phyloP scores from a whole-genome alignment of 2,888 invertebrate species.

The Sphaerophoria rueppellii region DNA sequence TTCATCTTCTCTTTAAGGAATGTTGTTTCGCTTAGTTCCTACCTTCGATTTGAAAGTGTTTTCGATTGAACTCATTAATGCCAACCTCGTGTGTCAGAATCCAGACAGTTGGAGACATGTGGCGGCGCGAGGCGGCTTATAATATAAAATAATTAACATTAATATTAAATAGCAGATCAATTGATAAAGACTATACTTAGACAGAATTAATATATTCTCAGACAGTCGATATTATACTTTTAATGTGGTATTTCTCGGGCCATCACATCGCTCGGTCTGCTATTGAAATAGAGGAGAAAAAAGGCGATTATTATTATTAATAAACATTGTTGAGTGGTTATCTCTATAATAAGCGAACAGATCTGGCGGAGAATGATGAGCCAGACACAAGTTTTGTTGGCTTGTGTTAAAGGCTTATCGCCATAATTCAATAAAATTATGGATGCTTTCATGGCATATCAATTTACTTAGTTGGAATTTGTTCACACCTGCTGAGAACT shows the following conservation, averaged over 20 bases:
- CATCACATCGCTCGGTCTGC: not conserved
- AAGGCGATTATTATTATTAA: not conserved
- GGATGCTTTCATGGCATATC: constrained; percentile 12
- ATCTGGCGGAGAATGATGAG: constrained; percentile 24
- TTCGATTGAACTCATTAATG: constrained; percentile 6
- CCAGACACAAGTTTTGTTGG: constrained; percentile 12
- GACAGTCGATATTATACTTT: constrained; percentile 5
- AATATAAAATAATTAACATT: constrained; percentile 20
- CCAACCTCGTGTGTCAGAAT: constrained; percentile 27
- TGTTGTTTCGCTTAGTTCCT: not conserved
- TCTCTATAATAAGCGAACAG: constrained; percentile 14
- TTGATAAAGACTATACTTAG: constrained; percentile 32
- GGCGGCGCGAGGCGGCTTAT: not conserved
- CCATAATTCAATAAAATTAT: not conserved
- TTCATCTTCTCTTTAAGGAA: constrained; percentile 3
- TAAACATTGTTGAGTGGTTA: constrained; percentile 17
- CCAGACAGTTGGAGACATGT: constrained; percentile 23
- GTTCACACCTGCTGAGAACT: constrained; percentile 10
- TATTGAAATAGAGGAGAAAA: not conserved
- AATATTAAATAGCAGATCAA: constrained; percentile 31
- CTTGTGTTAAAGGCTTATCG: not conserved
- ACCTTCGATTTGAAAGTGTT: not conserved
- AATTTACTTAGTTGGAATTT: constrained; percentile 1
- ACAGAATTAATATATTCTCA: constrained; percentile 12
- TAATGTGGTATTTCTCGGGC: not conserved